A percentile compares a stretch with the other conserved stretches of the same genome.
Evolutionary conservation across 2,888 invertebrate species (phyloP).

Genomic region (Hydraecia micacea): DNA sequence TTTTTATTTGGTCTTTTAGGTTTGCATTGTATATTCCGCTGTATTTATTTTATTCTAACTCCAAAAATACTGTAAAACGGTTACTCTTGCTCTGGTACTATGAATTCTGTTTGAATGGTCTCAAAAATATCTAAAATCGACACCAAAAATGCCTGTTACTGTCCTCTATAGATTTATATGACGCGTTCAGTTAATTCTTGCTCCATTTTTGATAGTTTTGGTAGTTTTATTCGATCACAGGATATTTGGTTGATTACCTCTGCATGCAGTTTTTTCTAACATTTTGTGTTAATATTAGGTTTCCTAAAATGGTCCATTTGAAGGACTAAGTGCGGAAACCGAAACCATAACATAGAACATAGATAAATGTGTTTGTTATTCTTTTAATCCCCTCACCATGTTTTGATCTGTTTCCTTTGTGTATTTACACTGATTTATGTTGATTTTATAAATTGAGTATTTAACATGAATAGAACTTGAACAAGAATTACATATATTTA

Average conservation of each 20-base stretch:
- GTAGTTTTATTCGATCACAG: conserved; percentile 35
- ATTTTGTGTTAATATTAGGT: not conserved
- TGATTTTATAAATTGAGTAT: not conserved
- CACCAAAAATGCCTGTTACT: conserved; percentile 34
- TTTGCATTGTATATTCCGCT: not conserved
- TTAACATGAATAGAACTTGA: not conserved
- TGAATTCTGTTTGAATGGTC: conserved; percentile 40
- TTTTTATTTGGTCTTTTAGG: not conserved
- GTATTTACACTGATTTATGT: not conserved
- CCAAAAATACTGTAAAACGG: conserved; percentile 7
- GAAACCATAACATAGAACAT: too few species aligned
- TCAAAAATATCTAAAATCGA: conserved; percentile 37
- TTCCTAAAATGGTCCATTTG: not conserved
- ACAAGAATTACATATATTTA: not conserved
- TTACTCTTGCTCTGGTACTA: conserved; percentile 25
- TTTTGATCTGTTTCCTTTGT: not conserved
- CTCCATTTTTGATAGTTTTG: conserved; percentile 35
- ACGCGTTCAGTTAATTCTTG: conserved; percentile 39
- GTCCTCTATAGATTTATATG: conserved; percentile 49
- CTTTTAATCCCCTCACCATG: not conserved
- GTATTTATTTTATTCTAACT: conserved; percentile 7
- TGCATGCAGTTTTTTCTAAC: conserved; percentile 47
- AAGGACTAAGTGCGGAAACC: too few species aligned
- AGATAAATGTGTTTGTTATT: not conserved
- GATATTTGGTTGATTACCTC: conserved; percentile 29